Conservation (phyloP, 1,140 invertebrate genomes). For the Orchesella cincta region DNA sequence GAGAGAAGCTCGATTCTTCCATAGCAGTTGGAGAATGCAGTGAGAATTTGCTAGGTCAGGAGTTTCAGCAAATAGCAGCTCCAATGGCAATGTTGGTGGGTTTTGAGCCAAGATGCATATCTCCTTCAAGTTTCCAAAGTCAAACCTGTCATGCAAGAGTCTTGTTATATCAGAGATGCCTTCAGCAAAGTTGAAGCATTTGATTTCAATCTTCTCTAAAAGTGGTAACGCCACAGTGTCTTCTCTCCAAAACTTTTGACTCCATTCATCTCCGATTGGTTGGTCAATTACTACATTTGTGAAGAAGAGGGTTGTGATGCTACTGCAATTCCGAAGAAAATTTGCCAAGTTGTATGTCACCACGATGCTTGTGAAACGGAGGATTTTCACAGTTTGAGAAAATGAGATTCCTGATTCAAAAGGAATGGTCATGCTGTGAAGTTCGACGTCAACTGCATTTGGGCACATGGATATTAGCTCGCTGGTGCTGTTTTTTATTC, state of each 20-base stretch:
- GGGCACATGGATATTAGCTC: slow-evolving; percentile 12
- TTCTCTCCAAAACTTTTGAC: not conserved
- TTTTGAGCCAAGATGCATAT: slow-evolving; percentile 13
- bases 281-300: slow-evolving; percentile 27
- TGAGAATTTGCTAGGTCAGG: not conserved
- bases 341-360: slow-evolving; percentile 34
- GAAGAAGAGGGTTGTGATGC: slow-evolving; percentile 26
- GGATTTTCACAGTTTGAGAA: not conserved
- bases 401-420: slow-evolving; percentile 34
- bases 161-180: slow-evolving; percentile 22
- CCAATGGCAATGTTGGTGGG: slow-evolving; percentile 7
- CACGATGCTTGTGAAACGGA: slow-evolving; percentile 29
- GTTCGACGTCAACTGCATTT: slow-evolving; percentile 25
- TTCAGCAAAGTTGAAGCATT: slow-evolving; percentile 36
- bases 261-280: slow-evolving; percentile 11
- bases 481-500: slow-evolving; percentile 33
- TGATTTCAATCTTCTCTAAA: slow-evolving; percentile 30
- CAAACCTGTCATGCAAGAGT: slow-evolving; percentile 21
- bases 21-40: slow-evolving; percentile 26
- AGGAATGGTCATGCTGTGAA: slow-evolving; percentile 37
- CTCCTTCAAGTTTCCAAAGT: slow-evolving; percentile 11
- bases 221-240: not conserved
- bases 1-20: slow-evolving; percentile 1
- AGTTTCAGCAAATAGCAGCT: not conserved
- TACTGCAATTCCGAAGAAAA: slow-evolving; percentile 30